Base-by-base conservation (phyloP, 2,888 invertebrate genomes). In the Nymphalis polychloros region DNA sequence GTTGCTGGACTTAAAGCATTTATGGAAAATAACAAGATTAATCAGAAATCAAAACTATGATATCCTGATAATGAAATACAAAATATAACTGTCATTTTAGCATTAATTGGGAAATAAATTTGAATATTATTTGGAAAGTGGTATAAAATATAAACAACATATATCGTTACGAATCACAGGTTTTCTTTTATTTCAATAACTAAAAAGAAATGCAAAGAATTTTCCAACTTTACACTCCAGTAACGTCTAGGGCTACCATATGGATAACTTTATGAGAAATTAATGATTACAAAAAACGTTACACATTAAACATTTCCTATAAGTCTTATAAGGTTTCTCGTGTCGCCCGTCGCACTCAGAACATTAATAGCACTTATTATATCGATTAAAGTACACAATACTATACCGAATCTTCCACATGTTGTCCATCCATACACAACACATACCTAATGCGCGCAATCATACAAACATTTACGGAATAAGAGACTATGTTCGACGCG, bases 211-310 rank as follows among this genome's bases (percentile, higher is more conserved):
- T 92, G 92, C 90, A 91, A 90, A 89, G 88, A 87, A 84, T 84
- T 87, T 84, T 83, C 79, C 82, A 84, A 85, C 88, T 88, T 90
- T 84, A 90, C 92, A 92, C 86, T 91, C 84, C 87, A 84, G 86
- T 88, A 89, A 88, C 89, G 84, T 89, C 88, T 90, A 90, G 81
- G 85, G 86, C 89, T 89, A 90, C 86, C 84, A 82, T 89, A 86
- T 82, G 84, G 88, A 89, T 89, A 90, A 87, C 85, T 87, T 86
- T 85, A 81, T 82, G 84, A 86, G 85, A 87, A 90, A 89, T 86
- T 82, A 89, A 87, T 88, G 89, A 90, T 90, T 92, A 92, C 90
- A 92, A 92, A 91, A 89, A 90, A 89, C 85, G 85, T 91, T 92
- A 92, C 88, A 90, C 86, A 87, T 87, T 90, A 89, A 89, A 89